Percentiles rank a stretch among this genome's conserved stretches.
Evolutionary conservation across 2,888 invertebrate genomes (phyloP).

Genomic region (Acanthopleura granulata): DNA sequence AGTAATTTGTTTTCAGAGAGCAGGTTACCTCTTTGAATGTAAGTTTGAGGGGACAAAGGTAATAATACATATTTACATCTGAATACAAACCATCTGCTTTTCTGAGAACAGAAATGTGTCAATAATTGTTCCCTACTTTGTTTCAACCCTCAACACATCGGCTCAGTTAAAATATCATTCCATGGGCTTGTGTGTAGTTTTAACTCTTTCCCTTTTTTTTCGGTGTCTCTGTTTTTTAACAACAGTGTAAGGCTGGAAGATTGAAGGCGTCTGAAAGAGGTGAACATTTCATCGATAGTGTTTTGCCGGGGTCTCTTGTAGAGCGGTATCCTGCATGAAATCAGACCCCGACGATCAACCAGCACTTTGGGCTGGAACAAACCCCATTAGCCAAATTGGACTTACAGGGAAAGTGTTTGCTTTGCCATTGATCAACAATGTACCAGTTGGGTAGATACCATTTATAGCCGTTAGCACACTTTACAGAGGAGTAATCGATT

Average conservation of each 20-base stretch:
- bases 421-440: constrained; percentile 19
- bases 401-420: constrained; percentile 18
- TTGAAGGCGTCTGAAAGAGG: not conserved
- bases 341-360: not conserved
- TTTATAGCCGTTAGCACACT: constrained; percentile 12
- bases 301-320: not conserved
- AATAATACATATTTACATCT: too few relatives aligned
- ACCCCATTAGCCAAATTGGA: constrained; percentile 22
- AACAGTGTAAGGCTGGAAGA: not conserved
- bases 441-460: constrained; percentile 19
- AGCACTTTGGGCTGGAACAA: constrained; percentile 10
- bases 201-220: too few relatives aligned
- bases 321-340: not conserved
- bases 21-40: too few relatives aligned
- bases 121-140: too few relatives aligned
- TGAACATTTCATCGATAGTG: constrained; percentile 5
- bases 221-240: too few relatives aligned
- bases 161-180: too few relatives aligned
- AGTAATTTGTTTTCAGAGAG: too few relatives aligned
- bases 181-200: too few relatives aligned
- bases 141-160: too few relatives aligned
- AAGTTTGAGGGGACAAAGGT: too few relatives aligned
- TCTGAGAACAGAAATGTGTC: too few relatives aligned
- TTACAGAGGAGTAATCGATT: not conserved
- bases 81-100: too few relatives aligned